phyloP scores from a whole-genome alignment of 2,797 vertebrate species.

The Myotis daubentonii region DNA sequence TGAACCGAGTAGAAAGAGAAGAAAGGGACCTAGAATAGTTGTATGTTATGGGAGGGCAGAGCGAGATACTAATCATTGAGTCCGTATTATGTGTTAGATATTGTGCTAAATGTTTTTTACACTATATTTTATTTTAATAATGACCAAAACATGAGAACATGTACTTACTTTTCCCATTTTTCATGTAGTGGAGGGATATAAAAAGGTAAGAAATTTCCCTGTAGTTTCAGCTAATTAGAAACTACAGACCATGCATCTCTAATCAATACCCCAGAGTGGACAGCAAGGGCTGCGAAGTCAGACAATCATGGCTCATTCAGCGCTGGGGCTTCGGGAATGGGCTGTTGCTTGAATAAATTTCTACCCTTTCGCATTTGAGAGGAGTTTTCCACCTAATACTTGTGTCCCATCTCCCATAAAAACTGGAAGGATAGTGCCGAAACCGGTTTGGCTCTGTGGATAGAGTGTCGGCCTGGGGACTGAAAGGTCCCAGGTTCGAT shows the following conservation, averaged over 20 bases:
- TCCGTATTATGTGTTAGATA: not conserved
- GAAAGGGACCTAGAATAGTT: not conserved
- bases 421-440: not conserved
- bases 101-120: not conserved
- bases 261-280: not conserved
- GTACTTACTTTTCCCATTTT: not conserved
- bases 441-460: too few species aligned
- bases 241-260: not conserved
- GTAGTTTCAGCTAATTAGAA: not conserved
- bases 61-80: fast-evolving
- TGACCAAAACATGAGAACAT: not conserved
- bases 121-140: not conserved
- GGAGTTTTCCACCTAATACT: not conserved
- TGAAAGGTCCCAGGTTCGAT: too few species aligned
- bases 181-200: not conserved
- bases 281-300: fast-evolving
- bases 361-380: not conserved
- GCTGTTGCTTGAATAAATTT: not conserved
- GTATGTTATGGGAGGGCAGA: not conserved
- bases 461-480: too few species aligned
- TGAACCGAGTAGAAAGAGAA: not conserved
- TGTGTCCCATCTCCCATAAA: not conserved
- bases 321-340: not conserved
- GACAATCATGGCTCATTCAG: not conserved
- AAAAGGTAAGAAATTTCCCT: not conserved